Evolutionary conservation across 2,888 invertebrate genomes (phyloP), one percentile per base, ranked within the genome.

Genomic region (Plagodis dolabraria): DNA sequence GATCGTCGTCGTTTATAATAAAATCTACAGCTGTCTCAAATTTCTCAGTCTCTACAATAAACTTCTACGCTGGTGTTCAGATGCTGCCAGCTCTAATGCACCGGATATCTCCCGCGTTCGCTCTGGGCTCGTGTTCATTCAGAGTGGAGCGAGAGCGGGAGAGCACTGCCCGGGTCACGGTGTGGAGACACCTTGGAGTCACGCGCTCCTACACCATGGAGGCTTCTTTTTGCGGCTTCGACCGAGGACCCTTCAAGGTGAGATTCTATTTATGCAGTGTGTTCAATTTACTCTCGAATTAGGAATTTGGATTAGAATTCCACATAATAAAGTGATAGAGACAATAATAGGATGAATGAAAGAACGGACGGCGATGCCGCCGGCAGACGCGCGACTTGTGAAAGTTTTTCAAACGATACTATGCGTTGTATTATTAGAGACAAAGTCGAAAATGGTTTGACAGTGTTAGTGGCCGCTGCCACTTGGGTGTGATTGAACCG

Each of bases 141-240:
- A 93, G 95, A 62, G 95, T 98, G 65, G 96, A 96, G 79, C 93
- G 95, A 52, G 94, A 95, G 70, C 94, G 97, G 64, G 97, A 98
- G 89, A 94, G 96, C 63, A 97, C 97, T 2, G 97, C 97, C 5
- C 93, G 98, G 48, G 96, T 98, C 65, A 96, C 97, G 0, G 95
- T 97, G 57, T 98, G 97, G 97, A 90, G 97, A 53, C 96, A 97
- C 82, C 95, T 97, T 64, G 96, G 96, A 12, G 95, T 98, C 59
- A 92, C 94, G 47, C 93, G 96, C 63, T 94, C 93, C 58, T 97
- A 97, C 89, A 98, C 98, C 36, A 95, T 98, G 95, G 98, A 98
- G 85, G 96, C 96, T 55, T 96, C 96, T 53, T 97, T 96, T 86
- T 97, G 96, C 79, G 97, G 97, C 45, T 97, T 96, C 80, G 96